These are phyloP conservation scores for Sepiola atlantica DNA, from an alignment of 2,888 invertebrate species.

Conservation along the genomic window DNA sequence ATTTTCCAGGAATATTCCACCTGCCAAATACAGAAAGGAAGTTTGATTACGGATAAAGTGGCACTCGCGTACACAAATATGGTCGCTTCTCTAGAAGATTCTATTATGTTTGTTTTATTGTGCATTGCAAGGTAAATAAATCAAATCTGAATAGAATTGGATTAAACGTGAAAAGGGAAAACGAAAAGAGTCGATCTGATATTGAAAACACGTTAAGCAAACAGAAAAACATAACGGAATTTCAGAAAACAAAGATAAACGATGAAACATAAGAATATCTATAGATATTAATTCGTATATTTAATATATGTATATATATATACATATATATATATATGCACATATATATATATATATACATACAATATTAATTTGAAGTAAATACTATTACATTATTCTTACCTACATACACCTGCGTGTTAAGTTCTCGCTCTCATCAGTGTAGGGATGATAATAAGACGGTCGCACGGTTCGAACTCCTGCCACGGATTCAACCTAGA, in stretches of 20 bases:
- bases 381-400: too few relatives aligned
- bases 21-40: neutral
- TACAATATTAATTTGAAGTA: too few relatives aligned
- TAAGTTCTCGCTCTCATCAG: too few relatives aligned
- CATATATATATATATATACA: neutral
- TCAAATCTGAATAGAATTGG: neutral
- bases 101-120: slow-evolving; percentile 4
- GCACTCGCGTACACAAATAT: neutral
- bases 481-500: too few relatives aligned
- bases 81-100: neutral
- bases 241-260: neutral
- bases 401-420: too few relatives aligned
- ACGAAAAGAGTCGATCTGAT: neutral
- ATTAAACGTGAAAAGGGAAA: neutral
- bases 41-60: neutral
- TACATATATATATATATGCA: too few relatives aligned
- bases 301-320: neutral
- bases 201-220: neutral
- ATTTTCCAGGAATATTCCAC: neutral
- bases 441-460: too few relatives aligned
- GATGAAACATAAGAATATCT: too few relatives aligned
- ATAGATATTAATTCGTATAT: too few relatives aligned
- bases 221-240: neutral
- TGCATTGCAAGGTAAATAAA: neutral
- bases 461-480: too few relatives aligned